Evolutionary conservation across 1,140 invertebrate genomes (phyloP).

Genomic region (Luehdorfia chinensis): DNA sequence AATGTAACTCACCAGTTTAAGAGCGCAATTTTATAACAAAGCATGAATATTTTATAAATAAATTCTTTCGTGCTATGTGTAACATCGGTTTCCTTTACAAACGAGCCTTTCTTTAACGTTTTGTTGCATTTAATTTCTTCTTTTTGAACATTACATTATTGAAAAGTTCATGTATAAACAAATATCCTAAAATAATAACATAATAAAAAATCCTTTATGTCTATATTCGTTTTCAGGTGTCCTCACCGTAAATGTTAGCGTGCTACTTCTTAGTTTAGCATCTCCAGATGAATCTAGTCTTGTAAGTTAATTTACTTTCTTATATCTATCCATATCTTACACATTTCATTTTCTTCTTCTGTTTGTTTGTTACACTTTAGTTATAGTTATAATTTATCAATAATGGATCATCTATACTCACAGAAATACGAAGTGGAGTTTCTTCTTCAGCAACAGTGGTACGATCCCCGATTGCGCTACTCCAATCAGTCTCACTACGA

Average conservation of each 20-base stretch:
- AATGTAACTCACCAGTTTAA: no score
- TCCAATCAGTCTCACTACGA: constrained; percentile 90
- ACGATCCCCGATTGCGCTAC: constrained; percentile 90
- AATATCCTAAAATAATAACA: not conserved
- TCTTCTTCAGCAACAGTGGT: constrained; percentile 93
- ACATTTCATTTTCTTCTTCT: not conserved
- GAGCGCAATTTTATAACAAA: no score
- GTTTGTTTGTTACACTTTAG: constrained; percentile 1
- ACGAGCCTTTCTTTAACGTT: constrained; percentile 11
- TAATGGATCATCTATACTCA: no score
- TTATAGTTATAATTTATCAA: constrained; percentile 4
- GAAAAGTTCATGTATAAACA: constrained; percentile 4
- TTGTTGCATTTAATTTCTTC: constrained; percentile 16
- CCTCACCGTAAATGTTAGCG: constrained; percentile 94
- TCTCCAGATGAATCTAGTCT: constrained; percentile 96
- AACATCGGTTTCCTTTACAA: constrained; percentile 4
- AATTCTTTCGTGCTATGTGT: not conserved
- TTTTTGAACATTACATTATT: no score
- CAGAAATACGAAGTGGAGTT: constrained; percentile 98
- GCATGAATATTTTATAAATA: not conserved
- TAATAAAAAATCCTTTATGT: constrained; percentile 12
- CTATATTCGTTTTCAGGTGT: constrained; percentile 83
- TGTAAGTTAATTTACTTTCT: constrained; percentile 80
- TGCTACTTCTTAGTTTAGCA: constrained; percentile 93
- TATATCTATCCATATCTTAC: constrained; percentile 17